Evolutionary conservation across 1,140 invertebrate species (phyloP), one percentile per base, ranked within the genome.

Genomic region (Macrostomum lignano): DNA sequence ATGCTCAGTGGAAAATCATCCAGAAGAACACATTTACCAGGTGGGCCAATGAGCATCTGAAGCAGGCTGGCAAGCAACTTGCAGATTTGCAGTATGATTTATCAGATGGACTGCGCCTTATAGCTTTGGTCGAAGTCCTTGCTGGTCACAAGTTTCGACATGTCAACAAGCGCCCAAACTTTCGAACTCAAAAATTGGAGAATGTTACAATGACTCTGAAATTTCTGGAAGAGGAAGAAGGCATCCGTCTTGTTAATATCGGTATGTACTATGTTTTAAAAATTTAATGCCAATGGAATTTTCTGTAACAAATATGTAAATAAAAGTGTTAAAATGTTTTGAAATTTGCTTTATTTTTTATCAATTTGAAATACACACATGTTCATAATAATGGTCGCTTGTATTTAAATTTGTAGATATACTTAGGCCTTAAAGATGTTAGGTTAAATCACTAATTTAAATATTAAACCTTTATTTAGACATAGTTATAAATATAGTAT

Each of bases 11-110:
- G 76, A 82, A 81, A 58, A 65, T 72, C 42, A 86, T 86, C 38
- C 79, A 86, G 57, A 76, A 82, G 55, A 86, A 86, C 49, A 86
- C 79, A 17, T 86, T 86, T 49, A 79, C 78, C 26, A 65, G 79
- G 45, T 86, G 79, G 79, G 76, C 74, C 3, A 86, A 86, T 60
- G 75, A 86, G 46, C 76, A 79, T 50, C 60, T 86, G 19, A 78
- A 79, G 56, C 69, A 66, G 6, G 70, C 68, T 15, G 67, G 71
- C 47, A 74, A 72, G 49, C 65, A 67, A 40, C 71, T 84, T 36
- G 65, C 60, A 15, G 73, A 74, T 55, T 54, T 86, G 45, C 75
- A 81, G 51, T 67, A 65, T 23, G 79, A 86, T 61, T 59, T 86
- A 15, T 68, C 69, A 23, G 77, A 86, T 53, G 79, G 79, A 17